These are phyloP conservation scores for Thaleichthys pacificus DNA, from an alignment of 2,797 vertebrate species.

Conservation along the genomic window DNA sequence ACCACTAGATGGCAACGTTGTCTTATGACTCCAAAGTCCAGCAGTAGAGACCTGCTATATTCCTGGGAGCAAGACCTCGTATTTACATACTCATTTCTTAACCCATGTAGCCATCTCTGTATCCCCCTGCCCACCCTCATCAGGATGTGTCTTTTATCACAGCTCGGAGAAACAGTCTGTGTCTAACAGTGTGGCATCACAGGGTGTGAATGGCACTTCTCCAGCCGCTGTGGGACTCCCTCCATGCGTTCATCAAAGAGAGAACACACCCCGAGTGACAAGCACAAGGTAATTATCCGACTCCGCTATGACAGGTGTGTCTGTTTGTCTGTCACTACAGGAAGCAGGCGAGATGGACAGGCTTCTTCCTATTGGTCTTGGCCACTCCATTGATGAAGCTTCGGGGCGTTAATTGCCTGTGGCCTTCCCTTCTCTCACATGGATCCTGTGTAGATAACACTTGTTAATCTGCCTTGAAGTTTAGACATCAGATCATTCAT, in stretches of 20 bases:
- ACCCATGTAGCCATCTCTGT: not conserved
- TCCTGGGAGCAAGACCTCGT: conserved; percentile 24
- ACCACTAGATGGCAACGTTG: conserved; percentile 68
- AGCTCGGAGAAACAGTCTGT: not conserved
- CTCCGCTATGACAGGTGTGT: not conserved
- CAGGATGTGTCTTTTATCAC: not conserved
- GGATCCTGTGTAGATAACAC: conserved; percentile 19
- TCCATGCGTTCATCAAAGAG: not conserved
- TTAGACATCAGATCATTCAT: conserved; percentile 8
- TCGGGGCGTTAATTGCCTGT: conserved; percentile 25
- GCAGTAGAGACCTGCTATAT: conserved; percentile 19
- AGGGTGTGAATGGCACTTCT: too few relatives aligned
- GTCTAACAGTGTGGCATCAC: too few relatives aligned
- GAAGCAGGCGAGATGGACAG: not conserved
- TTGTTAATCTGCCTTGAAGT: conserved; percentile 13
- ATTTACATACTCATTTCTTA: conserved; percentile 14
- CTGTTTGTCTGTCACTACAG: not conserved
- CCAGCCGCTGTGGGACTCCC: too few relatives aligned
- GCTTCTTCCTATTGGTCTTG: conserved; percentile 36
- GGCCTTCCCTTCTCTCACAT: conserved; percentile 13
- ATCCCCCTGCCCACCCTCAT: not conserved
- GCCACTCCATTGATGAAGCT: conserved; percentile 28
- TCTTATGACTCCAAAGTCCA: conserved; percentile 34
- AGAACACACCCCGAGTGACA: not conserved
- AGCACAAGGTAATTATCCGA: not conserved